Evolutionary conservation across 2,797 vertebrate species (phyloP).

Genomic region (Bovichtus variegatus): DNA sequence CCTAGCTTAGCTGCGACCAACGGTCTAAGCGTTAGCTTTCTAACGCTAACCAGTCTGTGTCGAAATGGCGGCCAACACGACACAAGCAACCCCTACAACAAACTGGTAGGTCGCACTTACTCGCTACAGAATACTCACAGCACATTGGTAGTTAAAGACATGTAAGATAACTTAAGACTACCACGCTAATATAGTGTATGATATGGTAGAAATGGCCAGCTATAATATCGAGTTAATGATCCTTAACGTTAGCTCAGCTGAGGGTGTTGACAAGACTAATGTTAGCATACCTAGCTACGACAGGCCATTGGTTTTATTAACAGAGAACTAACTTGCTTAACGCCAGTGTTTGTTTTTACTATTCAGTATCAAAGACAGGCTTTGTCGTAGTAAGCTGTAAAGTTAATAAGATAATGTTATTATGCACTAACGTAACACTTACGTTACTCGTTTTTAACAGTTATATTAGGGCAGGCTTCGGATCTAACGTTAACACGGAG

Average conservation of each 20-base stretch:
- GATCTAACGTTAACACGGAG: neutral
- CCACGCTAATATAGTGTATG: accelerated
- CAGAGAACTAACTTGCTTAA: neutral
- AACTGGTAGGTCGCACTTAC: conserved; percentile 80
- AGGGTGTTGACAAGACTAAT: conserved; percentile 12
- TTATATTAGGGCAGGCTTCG: accelerated
- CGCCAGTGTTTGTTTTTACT: no score
- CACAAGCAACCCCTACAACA: conserved; percentile 72
- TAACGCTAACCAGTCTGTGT: conserved; percentile 38
- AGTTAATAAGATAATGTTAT: neutral
- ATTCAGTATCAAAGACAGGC: accelerated
- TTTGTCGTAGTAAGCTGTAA: neutral
- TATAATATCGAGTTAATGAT: neutral
- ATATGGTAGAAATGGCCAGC: accelerated
- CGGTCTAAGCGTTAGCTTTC: conserved; percentile 52
- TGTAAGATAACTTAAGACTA: accelerated
- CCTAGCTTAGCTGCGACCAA: conserved; percentile 44
- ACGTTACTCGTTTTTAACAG: neutral
- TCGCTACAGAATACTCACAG: accelerated
- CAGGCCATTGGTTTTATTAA: conserved; percentile 24
- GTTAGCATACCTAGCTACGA: neutral
- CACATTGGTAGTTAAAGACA: accelerated
- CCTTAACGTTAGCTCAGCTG: neutral
- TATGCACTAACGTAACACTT: no score
- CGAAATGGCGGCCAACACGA: conserved; percentile 89